Conservation (phyloP, 2,113 vertebrate species). For the Halichoerus grypus region DNA sequence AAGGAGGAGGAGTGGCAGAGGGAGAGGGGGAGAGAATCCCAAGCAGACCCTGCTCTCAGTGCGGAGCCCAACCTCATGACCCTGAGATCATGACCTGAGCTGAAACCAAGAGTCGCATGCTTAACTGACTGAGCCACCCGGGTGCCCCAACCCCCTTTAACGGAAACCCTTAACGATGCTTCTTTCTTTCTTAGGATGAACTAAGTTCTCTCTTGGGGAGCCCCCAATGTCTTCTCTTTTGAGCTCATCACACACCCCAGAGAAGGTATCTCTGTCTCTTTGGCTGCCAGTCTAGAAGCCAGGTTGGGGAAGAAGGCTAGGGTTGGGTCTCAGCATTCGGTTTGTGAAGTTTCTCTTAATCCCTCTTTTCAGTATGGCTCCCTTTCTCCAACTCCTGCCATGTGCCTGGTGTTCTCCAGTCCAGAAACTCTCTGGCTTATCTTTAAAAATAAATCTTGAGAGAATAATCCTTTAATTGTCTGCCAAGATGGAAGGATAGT, state of each 20-base stretch:
- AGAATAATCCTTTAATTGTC: neutral
- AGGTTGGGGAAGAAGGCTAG: neutral
- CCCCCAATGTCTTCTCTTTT: neutral
- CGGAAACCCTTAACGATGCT: neutral
- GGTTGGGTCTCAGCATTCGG: neutral
- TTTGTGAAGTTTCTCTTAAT: neutral
- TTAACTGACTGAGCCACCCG: neutral
- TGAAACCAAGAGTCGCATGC: neutral
- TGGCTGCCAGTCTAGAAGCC: neutral
- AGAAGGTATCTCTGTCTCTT: neutral
- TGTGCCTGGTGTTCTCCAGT: neutral
- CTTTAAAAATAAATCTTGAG: neutral
- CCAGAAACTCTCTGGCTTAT: neutral
- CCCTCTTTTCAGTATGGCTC: neutral
- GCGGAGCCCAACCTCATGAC: neutral
- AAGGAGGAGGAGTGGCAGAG: neutral
- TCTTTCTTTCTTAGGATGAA: neutral
- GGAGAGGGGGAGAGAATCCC: neutral
- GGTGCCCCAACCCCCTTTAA: neutral
- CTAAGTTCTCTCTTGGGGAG: neutral
- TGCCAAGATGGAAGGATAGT: neutral
- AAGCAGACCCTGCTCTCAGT: neutral
- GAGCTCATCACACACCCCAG: neutral
- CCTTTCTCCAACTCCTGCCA: neutral
- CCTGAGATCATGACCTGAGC: neutral